Base-by-base conservation (phyloP, 2,113 vertebrate genomes). In the Microcebus ravelobensis region DNA sequence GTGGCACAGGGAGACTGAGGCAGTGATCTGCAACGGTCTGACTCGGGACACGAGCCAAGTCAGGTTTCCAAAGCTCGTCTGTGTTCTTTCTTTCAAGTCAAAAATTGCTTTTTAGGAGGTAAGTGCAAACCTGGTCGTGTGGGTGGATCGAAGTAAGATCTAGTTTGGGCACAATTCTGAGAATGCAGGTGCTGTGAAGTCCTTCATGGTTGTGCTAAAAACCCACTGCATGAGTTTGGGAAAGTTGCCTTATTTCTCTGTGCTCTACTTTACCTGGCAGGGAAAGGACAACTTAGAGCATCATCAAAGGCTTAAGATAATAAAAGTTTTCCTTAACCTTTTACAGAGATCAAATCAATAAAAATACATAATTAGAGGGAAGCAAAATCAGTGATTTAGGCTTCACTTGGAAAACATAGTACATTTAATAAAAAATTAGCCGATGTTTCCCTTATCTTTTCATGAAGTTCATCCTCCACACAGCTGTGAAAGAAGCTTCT, bases 1-100 rank as follows among this genome's bases (percentile, higher is more conserved):
- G 74, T 68, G 8, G 6, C 59, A 90, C 48, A 84, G 84, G 57
- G 88, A 95, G 87, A 96, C 87, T 55, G 80, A 95, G 87, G 80
- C 71, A 50, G 50, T 2, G 27, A 77, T n/a, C 50, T 45, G 73
- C 27, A 76, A 57, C n/a, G 20, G 31, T 42, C 80, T 70, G 61
- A 74, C 0, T 1, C 45, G 12, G 67, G 31, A n/a, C 61, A 39
- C 27, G n/a, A 31, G 71, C 55, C 94, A 39, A 52, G 90, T 23
- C 71, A 5, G n/a, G 25, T 82, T 85, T 92, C 61, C 83, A 73
- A 89, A 90, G 39, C n/a, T 48, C 50, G 67, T 13, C 4, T 23
- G 18, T 73, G 42, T n/a, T 85, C 84, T 90, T 94, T 39, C 59
- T 76, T 36, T 18, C 74, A 45, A 77, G 29, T 70, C 1, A 5